Base-by-base conservation (phyloP, 2,888 invertebrate genomes). In the Chrysomela aeneicollis region DNA sequence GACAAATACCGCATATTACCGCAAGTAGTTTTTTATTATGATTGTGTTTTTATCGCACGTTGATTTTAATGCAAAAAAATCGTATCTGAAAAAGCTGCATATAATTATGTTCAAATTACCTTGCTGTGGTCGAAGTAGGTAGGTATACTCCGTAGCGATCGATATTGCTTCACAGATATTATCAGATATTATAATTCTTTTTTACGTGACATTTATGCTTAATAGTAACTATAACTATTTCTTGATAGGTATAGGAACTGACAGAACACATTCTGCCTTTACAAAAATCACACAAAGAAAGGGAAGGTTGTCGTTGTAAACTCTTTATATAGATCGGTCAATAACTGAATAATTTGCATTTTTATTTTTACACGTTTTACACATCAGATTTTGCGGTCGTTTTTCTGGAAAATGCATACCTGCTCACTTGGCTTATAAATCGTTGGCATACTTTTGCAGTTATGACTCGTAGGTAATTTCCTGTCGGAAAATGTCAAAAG, bases 21-120 rank as follows among this genome's bases (percentile, higher is more conserved):
- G 42, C 60, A 59, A 19, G 30, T 10, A 47, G 15, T 22, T 15
- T 50, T 59, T 49, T 46, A 55, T 51, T 30, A 60, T 26, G 17
- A 46, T 46, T 30, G 37, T 59, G 22, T 47, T 52, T 50, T 59
- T 64, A 60, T 42, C 50, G 52, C 26, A 17, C 30, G 49, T 49
- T 52, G 53, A 68, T 62, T 67, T 65, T 57, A 67, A 55, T 55
- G 52, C 18, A 62, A 53, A 55, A 63, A 67, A 64, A 60, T 66
- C 58, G 58, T 60, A 68, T 66, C 66, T 59, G 54, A 63, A 63
- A 69, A 66, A 62, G 66, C 64, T 71, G 70, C 70, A 71, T 73
- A 66, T 67, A 71, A 71, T 73, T 71, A 72, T 59, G 64, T 67
- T 66, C 63, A 63, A 71, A 71, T 71, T 70, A 68, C 68, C 17